Evolutionary conservation across 92 coral and sea anemone genomes (phyloP).

Genomic region (Porites lobata): DNA sequence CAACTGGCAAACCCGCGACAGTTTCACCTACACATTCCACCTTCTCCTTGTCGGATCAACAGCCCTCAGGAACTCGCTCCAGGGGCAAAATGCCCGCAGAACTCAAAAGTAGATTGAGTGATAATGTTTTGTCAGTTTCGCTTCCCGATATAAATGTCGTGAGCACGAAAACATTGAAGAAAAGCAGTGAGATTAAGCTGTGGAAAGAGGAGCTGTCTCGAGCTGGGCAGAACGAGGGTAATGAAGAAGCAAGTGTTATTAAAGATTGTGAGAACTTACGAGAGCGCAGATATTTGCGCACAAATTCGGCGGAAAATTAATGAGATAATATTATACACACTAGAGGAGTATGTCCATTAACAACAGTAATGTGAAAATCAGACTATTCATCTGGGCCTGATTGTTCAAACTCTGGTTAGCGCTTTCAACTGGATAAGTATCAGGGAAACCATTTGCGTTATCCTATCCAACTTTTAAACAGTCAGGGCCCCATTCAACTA

Average conservation of each 20-base stretch:
- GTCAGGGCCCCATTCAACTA: too few relatives aligned
- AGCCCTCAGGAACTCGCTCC: background rate
- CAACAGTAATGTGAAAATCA: too few relatives aligned
- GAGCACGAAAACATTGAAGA: background rate
- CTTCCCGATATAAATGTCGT: slow-evolving; percentile 22
- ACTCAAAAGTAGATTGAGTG: background rate
- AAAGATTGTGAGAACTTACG: slow-evolving; percentile 19
- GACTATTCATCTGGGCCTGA: too few relatives aligned
- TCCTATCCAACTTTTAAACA: too few relatives aligned
- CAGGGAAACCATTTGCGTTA: too few relatives aligned
- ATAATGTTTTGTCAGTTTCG: background rate
- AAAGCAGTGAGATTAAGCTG: background rate
- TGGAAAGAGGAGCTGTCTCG: background rate
- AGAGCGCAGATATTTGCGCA: slow-evolving; percentile 36
- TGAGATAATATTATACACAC: background rate
- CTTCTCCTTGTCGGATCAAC: background rate
- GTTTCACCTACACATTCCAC: background rate
- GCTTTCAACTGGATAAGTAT: too few relatives aligned
- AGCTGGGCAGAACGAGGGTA: background rate
- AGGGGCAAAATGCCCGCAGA: background rate
- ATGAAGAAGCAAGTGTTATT: background rate
- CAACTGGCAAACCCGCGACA: background rate
- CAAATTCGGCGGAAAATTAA: background rate
- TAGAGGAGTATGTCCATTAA: background rate
- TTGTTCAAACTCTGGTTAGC: too few relatives aligned